phyloP scores from a whole-genome alignment of 2,888 invertebrate species.

The Rhogogaster chlorosoma region DNA sequence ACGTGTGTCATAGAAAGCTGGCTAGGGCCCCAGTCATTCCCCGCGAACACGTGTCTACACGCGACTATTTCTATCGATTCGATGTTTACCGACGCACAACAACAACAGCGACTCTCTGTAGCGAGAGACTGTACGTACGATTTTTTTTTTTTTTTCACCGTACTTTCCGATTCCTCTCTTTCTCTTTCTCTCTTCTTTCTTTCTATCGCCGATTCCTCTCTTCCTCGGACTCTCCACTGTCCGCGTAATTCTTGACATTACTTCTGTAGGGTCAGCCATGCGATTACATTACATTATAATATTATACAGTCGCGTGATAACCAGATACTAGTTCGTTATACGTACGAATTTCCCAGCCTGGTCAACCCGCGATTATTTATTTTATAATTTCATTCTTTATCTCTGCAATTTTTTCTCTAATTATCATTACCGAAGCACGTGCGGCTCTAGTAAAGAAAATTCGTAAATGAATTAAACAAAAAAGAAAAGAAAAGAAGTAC shows the following conservation, averaged over 20 bases:
- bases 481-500: no score
- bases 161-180: background rate
- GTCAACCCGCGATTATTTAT: no score
- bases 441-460: no score
- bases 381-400: no score
- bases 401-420: no score
- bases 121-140: no score
- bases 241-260: background rate
- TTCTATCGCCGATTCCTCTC: background rate
- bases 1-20: background rate
- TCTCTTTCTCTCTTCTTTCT: background rate
- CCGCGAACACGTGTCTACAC: slow-evolving; percentile 7
- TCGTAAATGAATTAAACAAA: no score
- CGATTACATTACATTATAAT: no score
- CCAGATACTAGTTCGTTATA: no score
- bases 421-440: no score
- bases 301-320: no score
- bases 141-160: background rate
- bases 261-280: background rate
- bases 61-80: slow-evolving; percentile 26
- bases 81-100: slow-evolving; percentile 12
- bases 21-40: background rate
- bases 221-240: background rate
- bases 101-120: background rate
- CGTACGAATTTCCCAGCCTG: no score